Conservation (phyloP, 2,888 invertebrate genomes). For the Rhagonycha fulva region DNA sequence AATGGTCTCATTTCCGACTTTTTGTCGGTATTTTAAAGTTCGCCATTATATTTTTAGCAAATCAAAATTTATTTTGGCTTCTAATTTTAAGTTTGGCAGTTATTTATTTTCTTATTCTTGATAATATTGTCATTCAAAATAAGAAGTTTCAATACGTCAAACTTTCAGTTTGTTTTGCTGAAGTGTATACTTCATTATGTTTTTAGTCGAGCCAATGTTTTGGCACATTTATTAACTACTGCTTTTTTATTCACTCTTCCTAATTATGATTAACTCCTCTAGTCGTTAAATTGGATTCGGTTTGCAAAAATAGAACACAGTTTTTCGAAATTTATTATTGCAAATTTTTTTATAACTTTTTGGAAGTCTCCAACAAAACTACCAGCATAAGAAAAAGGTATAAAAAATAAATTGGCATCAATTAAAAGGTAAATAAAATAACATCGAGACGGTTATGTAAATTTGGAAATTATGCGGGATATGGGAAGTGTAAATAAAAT, state of each 20-base stretch:
- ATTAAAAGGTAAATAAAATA: background rate
- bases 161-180: no score
- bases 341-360: background rate
- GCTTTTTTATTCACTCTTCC: no score
- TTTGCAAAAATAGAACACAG: no score
- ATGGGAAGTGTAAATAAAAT: slow-evolving; percentile 9
- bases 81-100: background rate
- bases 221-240: no score
- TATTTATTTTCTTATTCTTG: background rate
- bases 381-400: background rate
- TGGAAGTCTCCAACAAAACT: background rate
- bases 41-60: background rate
- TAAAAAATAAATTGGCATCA: background rate
- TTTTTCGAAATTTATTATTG: background rate
- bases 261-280: no score
- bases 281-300: no score
- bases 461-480: background rate
- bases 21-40: background rate
- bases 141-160: background rate
- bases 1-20: background rate
- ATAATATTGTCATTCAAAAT: background rate
- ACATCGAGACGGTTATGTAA: background rate
- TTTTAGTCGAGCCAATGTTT: no score
- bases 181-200: no score
- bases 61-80: background rate